These are phyloP conservation scores for Anguilla megastoma DNA, from an alignment of 2,797 vertebrate genomes.

Conservation along the genomic window DNA sequence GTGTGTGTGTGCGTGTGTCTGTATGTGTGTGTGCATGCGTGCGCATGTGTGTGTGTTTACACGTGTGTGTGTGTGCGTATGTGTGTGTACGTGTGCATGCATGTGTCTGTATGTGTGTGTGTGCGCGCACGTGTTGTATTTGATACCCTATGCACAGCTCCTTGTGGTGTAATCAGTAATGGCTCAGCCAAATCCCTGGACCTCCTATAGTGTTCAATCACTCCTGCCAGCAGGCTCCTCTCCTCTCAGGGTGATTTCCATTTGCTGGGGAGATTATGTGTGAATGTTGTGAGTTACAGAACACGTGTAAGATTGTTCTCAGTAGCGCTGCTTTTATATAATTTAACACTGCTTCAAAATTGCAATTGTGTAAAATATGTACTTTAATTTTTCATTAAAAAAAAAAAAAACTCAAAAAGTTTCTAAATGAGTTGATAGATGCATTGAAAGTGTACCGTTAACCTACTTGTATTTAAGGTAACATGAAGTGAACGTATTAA, in stretches of 20 bases:
- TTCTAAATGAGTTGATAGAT: neutral
- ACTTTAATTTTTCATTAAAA: neutral
- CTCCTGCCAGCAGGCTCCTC: neutral
- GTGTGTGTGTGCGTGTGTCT: neutral
- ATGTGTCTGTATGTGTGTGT: neutral
- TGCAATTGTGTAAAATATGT: neutral
- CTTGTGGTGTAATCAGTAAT: neutral
- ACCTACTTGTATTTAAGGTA: neutral
- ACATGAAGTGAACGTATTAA: neutral
- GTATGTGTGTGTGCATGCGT: neutral
- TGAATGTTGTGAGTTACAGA: neutral
- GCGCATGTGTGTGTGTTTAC: neutral
- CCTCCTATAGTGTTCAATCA: slow-evolving; percentile 7
- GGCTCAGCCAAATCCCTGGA: neutral
- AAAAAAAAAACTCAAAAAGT: neutral
- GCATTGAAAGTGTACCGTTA: neutral
- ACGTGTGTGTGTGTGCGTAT: neutral
- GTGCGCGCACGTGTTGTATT: neutral
- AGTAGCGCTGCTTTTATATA: neutral
- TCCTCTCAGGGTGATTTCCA: neutral
- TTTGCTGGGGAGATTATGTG: neutral
- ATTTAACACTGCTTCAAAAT: neutral
- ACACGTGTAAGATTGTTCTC: neutral
- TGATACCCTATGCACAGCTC: slow-evolving; percentile 18
- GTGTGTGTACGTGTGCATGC: slow-evolving; percentile 15